These are phyloP conservation scores for Hirudo medicinalis DNA, from an alignment of 1,140 invertebrate genomes.

Conservation along the genomic window DNA sequence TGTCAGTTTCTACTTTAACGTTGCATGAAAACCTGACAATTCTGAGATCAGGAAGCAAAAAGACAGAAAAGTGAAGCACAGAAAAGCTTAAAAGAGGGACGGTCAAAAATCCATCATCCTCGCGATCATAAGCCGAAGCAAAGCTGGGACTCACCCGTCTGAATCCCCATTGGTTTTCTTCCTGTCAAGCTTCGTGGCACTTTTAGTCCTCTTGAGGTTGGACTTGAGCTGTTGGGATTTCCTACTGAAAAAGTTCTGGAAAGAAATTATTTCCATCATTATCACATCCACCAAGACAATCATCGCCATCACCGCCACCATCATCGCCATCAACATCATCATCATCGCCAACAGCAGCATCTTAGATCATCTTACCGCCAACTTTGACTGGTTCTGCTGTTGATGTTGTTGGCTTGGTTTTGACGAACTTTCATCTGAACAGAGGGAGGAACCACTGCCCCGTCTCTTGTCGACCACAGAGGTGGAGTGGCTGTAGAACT, in stretches of 20 bases:
- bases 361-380: background rate
- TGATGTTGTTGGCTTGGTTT: background rate
- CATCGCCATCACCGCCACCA: too few species aligned
- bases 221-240: constrained; percentile 54
- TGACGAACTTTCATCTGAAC: background rate
- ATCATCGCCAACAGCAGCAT: background rate
- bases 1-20: too few species aligned
- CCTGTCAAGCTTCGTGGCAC: constrained; percentile 73
- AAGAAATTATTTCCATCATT: constrained; percentile 18
- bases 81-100: too few species aligned
- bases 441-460: constrained; percentile 5
- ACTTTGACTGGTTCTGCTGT: background rate
- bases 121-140: too few species aligned
- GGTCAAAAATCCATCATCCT: too few species aligned
- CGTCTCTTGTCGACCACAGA: background rate
- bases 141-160: constrained; percentile 26
- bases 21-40: too few species aligned
- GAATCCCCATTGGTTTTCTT: constrained; percentile 49
- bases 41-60: too few species aligned
- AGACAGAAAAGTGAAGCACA: too few species aligned
- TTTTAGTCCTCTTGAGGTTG: constrained; percentile 70
- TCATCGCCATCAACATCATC: too few species aligned
- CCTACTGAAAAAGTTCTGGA: constrained; percentile 76
- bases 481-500: background rate
- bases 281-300: too few species aligned